A percentile compares a stretch with the other conserved stretches of the same genome.
Evolutionary conservation across 2,797 vertebrate genomes (phyloP).

Genomic region (Florisuga fusca): DNA sequence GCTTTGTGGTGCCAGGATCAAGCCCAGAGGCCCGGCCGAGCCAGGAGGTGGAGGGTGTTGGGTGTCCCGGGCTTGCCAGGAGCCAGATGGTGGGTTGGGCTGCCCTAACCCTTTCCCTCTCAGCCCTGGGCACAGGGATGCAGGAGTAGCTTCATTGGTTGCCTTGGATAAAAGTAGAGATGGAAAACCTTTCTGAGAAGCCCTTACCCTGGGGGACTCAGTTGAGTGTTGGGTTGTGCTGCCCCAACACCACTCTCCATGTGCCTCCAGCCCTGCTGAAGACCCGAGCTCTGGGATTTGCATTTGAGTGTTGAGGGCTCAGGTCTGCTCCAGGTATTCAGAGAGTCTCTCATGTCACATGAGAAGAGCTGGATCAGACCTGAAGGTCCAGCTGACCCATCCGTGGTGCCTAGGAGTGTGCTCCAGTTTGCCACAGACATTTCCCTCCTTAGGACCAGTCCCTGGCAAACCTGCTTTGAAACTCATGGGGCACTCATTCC

Average conservation of each 20-base stretch:
- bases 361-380: not conserved
- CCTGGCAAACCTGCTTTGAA: not conserved
- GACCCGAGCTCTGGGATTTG: not conserved
- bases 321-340: not conserved
- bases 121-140: not conserved
- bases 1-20: rapidly evolving
- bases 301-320: not conserved
- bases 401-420: rapidly evolving
- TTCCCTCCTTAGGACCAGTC: not conserved
- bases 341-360: not conserved
- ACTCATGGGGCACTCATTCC: rapidly evolving
- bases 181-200: not conserved
- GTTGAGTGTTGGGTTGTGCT: rapidly evolving
- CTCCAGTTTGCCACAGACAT: not conserved
- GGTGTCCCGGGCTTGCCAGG: not conserved
- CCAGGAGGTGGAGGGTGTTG: rapidly evolving
- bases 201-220: not conserved
- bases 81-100: not conserved
- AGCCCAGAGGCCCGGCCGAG: not conserved
- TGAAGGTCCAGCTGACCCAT: not conserved
- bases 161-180: not conserved
- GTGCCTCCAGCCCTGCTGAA: not conserved
- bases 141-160: not conserved
- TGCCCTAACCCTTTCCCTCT: not conserved
- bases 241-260: not conserved